Conservation (phyloP, 2,797 vertebrate species). For the Anguilla pacifica region DNA sequence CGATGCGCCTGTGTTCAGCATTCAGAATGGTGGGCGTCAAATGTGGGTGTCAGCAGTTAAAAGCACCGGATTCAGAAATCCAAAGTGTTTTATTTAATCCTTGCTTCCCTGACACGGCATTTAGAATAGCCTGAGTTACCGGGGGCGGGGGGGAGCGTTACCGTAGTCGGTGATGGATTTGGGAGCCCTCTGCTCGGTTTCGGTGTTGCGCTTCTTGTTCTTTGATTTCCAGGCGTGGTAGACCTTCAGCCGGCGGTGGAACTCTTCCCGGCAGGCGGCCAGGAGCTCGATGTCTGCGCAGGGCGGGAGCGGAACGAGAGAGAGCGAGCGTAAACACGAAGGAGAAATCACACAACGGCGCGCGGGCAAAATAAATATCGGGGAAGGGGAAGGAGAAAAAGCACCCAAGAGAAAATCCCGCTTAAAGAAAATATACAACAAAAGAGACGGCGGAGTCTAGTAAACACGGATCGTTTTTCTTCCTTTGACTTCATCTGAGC, state of each 20-base stretch:
- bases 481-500: background rate
- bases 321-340: background rate
- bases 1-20: too few relatives aligned
- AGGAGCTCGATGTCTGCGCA: slow-evolving; percentile 91
- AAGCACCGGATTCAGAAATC: too few relatives aligned
- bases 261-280: slow-evolving; percentile 97
- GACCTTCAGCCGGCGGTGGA: slow-evolving; percentile 96
- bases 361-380: background rate
- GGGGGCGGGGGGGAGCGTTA: slow-evolving; percentile 54
- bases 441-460: background rate
- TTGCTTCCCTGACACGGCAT: background rate
- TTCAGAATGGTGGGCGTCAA: too few relatives aligned
- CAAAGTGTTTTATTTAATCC: too few relatives aligned
- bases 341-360: background rate
- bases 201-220: slow-evolving; percentile 94
- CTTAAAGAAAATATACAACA: background rate
- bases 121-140: background rate
- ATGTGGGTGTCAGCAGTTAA: too few relatives aligned
- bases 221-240: slow-evolving; percentile 99
- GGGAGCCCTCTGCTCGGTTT: slow-evolving; percentile 89
- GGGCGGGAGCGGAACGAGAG: background rate
- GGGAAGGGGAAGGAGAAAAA: background rate
- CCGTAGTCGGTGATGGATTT: slow-evolving; percentile 96
- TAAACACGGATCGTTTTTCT: background rate
- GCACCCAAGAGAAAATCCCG: background rate